phyloP scores from a whole-genome alignment of 1,140 invertebrate species.

The Zeugodacus cucurbitae region DNA sequence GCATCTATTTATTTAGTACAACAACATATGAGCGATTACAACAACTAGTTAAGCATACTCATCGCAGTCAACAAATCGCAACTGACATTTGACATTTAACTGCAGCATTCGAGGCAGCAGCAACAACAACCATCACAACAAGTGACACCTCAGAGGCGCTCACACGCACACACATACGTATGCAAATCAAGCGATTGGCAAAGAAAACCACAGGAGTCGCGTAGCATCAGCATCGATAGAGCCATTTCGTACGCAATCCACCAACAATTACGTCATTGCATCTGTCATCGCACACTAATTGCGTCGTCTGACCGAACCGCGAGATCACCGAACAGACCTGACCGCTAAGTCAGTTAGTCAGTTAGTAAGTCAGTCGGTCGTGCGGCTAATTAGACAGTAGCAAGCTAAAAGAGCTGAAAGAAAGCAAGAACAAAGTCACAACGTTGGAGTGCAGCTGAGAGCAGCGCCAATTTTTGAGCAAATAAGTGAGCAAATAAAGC shows the following conservation, averaged over 20 bases:
- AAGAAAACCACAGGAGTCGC: background rate
- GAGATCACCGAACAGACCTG: background rate
- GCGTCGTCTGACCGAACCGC: background rate
- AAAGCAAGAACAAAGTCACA: no score
- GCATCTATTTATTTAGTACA: background rate
- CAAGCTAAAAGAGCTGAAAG: background rate
- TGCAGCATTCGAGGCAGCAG: background rate
- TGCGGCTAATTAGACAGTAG: background rate
- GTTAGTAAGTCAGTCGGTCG: background rate
- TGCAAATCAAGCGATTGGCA: background rate
- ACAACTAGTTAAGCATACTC: background rate
- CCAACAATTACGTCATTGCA: background rate
- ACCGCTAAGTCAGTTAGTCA: background rate
- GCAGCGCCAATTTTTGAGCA: background rate
- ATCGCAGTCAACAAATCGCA: background rate
- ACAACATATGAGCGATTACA: background rate
- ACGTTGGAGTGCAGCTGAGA: conserved; percentile 7
- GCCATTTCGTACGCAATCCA: background rate
- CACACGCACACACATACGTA: background rate
- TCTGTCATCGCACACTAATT: background rate
- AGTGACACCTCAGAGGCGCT: background rate
- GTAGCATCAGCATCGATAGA: background rate
- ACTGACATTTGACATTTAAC: background rate
- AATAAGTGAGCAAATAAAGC: background rate
- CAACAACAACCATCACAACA: no score